These are phyloP conservation scores for Hydropsyche tenuis DNA, from an alignment of 1,140 invertebrate species.

Conservation along the genomic window DNA sequence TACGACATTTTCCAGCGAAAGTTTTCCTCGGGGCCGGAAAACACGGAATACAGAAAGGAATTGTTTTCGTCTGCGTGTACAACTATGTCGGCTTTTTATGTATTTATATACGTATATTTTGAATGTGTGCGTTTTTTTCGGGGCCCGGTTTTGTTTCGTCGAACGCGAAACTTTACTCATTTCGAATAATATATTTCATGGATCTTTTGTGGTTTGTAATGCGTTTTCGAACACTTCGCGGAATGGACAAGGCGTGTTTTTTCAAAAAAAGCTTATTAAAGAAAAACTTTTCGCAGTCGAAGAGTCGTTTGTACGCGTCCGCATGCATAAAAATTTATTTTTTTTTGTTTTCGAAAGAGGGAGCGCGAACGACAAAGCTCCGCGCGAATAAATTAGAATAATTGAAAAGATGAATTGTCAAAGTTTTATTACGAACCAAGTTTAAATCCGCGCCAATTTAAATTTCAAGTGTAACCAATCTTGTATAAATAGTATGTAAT, in stretches of 20 bases:
- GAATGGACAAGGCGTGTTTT: slow-evolving; percentile 18
- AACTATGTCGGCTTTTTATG: no score
- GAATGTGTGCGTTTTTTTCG: not conserved
- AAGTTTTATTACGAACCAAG: slow-evolving; percentile 7
- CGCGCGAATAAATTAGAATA: slow-evolving; percentile 21
- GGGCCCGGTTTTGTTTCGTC: not conserved
- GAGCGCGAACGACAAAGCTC: not conserved
- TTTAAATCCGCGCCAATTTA: not conserved
- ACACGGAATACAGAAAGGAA: not conserved
- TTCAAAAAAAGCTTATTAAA: slow-evolving; percentile 21
- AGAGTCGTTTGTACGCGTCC: slow-evolving; percentile 6
- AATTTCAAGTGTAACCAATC: not conserved
- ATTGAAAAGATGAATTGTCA: slow-evolving; percentile 21
- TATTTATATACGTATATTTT: no score
- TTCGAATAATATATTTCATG: slow-evolving; percentile 13
- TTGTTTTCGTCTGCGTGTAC: slow-evolving; percentile 4
- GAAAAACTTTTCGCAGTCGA: not conserved
- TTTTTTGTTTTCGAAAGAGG: not conserved
- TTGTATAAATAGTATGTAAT: not conserved
- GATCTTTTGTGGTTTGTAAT: slow-evolving; percentile 21
- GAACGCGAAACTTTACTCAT: slow-evolving; percentile 20
- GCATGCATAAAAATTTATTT: slow-evolving; percentile 15
- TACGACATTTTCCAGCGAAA: not conserved
- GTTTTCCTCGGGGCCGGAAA: not conserved
- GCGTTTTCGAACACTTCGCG: slow-evolving; percentile 20